Percentiles rank a stretch among this genome's conserved stretches.
phyloP scores from a whole-genome alignment of 2,797 vertebrate species.

The Chelidonichthys spinosus region DNA sequence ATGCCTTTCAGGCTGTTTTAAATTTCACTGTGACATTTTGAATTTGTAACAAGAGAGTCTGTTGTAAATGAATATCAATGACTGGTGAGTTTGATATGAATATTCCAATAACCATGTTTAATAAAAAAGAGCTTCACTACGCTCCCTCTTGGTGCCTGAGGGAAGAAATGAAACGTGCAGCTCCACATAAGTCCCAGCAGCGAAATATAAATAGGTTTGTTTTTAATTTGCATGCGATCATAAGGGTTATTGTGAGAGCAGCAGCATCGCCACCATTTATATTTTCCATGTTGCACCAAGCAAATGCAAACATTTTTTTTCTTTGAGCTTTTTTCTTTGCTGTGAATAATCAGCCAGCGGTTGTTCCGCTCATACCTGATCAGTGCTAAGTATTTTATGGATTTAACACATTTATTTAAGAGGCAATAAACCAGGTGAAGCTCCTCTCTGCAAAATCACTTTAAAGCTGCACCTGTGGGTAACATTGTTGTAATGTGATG shows the following conservation, averaged over 20 bases:
- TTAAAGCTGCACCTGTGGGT: neutral
- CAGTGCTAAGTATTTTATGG: slow-evolving; percentile 67
- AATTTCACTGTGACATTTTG: slow-evolving; percentile 76
- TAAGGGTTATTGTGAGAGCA: slow-evolving; percentile 73
- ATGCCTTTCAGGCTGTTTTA: slow-evolving; percentile 68
- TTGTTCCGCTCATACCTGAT: slow-evolving; percentile 35
- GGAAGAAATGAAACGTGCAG: slow-evolving; percentile 65
- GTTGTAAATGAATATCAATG: slow-evolving; percentile 75
- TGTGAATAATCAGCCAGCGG: slow-evolving; percentile 63
- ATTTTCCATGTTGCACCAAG: slow-evolving; percentile 58
- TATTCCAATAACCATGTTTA: slow-evolving; percentile 76
- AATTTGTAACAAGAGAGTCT: slow-evolving; percentile 69
- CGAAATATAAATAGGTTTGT: slow-evolving; percentile 79
- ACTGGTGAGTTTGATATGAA: slow-evolving; percentile 70
- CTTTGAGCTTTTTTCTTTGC: slow-evolving; percentile 60
- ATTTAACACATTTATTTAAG: slow-evolving; percentile 65
- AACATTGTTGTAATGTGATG: neutral
- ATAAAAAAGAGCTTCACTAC: slow-evolving; percentile 70
- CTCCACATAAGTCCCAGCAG: slow-evolving; percentile 60
- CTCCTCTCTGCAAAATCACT: slow-evolving; percentile 1
- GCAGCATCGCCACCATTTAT: slow-evolving; percentile 55
- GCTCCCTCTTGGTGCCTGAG: slow-evolving; percentile 58
- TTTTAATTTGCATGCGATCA: slow-evolving; percentile 83
- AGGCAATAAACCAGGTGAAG: slow-evolving; percentile 44
- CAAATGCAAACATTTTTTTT: slow-evolving; percentile 63